These are phyloP conservation scores for Sepioteuthis lessoniana DNA, from an alignment of 2,888 invertebrate genomes.

Conservation along the genomic window DNA sequence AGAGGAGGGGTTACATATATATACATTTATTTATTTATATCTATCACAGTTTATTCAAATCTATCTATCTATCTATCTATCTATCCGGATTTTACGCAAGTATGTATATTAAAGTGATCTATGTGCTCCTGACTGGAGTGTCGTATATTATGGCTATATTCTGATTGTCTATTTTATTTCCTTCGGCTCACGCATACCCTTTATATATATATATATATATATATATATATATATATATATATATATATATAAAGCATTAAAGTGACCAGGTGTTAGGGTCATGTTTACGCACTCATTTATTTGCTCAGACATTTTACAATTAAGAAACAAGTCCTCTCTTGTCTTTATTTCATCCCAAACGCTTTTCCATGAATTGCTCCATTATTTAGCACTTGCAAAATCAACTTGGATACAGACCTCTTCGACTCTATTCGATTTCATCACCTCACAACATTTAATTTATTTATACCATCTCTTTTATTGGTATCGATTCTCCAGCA, in stretches of 20 bases:
- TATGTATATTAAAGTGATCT: not conserved
- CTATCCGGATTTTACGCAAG: too few relatives aligned
- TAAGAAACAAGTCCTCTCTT: not conserved
- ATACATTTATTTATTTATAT: too few relatives aligned
- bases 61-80: too few relatives aligned
- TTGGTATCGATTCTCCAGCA: not conserved
- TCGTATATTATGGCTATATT: not conserved
- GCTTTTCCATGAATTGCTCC: not conserved
- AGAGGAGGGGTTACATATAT: too few relatives aligned
- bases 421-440: not conserved
- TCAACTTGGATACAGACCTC: not conserved
- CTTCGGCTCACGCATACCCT: too few relatives aligned
- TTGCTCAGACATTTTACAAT: not conserved
- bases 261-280: not conserved
- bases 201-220: not conserved
- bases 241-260: not conserved
- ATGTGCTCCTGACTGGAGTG: not conserved
- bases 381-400: not conserved
- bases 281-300: not conserved
- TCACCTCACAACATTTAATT: not conserved
- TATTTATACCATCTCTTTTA: not conserved
- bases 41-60: too few relatives aligned
- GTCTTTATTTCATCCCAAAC: not conserved
- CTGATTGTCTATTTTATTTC: not conserved
- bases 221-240: conserved; percentile 20